Percentiles rank a stretch among this genome's conserved stretches.
phyloP scores from a whole-genome alignment of 2,888 invertebrate genomes.

The Xanthia icteritia region DNA sequence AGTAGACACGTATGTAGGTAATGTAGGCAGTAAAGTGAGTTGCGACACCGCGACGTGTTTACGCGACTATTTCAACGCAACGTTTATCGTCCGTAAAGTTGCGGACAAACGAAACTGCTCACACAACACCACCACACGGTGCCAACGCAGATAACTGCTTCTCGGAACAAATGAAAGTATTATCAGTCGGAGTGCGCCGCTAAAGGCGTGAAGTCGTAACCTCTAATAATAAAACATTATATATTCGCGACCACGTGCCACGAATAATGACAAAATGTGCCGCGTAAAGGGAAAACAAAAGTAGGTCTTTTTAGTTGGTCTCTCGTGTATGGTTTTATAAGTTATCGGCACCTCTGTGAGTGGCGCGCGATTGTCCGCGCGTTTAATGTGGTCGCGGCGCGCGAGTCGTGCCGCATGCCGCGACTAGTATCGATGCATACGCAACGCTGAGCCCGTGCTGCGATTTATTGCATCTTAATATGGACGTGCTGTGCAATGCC shows the following conservation, averaged over 20 bases:
- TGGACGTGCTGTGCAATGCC: conserved; percentile 59
- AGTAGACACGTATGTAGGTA: conserved; percentile 61
- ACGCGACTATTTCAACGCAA: conserved; percentile 66
- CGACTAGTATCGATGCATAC: conserved; percentile 64
- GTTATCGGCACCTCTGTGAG: conserved; percentile 82
- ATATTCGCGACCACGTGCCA: conserved; percentile 89
- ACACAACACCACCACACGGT: conserved; percentile 54
- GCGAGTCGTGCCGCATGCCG: conserved; percentile 58
- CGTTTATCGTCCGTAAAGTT: conserved; percentile 68
- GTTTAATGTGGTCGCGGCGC: conserved; percentile 72
- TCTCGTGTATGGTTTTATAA: conserved; percentile 78
- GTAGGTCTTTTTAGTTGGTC: conserved; percentile 82
- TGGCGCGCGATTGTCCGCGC: conserved; percentile 70
- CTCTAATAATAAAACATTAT: conserved; percentile 89
- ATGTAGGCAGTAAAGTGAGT: conserved; percentile 51
- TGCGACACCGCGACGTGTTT: conserved; percentile 58
- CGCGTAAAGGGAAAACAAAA: conserved; percentile 85
- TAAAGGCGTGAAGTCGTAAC: conserved; percentile 89
- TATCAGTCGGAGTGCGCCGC: conserved; percentile 85
- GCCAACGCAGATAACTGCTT: conserved; percentile 82
- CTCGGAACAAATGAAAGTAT: conserved; percentile 88
- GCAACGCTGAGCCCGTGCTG: conserved; percentile 44
- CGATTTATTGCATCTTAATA: conserved; percentile 65
- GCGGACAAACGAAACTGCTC: conserved; percentile 68
- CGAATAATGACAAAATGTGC: conserved; percentile 86